Percentiles rank a stretch among this genome's conserved stretches.
phyloP scores from a whole-genome alignment of 1,140 invertebrate genomes.

The Stratiolaelaps scimitus region DNA sequence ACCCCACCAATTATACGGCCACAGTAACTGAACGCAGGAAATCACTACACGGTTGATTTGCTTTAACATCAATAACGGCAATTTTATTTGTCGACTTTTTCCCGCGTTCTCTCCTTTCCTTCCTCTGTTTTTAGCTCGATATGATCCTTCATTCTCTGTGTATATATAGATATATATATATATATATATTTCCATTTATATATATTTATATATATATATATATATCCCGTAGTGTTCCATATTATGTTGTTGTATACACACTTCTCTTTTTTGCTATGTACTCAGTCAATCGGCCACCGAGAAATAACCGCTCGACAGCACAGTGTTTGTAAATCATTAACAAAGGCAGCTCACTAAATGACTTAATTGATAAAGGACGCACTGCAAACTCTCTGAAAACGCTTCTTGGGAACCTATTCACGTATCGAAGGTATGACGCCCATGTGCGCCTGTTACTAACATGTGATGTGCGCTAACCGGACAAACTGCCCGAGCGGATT shows the following conservation, averaged over 20 bases:
- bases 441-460: background rate
- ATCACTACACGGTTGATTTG: too few relatives aligned
- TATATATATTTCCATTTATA: background rate
- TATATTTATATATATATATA: background rate
- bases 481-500: too few relatives aligned
- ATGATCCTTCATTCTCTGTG: too few relatives aligned
- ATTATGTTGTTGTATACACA: too few relatives aligned
- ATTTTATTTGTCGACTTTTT: background rate
- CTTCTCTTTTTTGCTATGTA: too few relatives aligned
- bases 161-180: background rate
- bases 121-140: too few relatives aligned
- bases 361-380: slow-evolving; percentile 13
- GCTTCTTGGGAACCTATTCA: background rate
- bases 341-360: background rate
- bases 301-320: background rate
- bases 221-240: slow-evolving; percentile 5
- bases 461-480: background rate
- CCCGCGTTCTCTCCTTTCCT: too few relatives aligned
- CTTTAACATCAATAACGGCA: background rate
- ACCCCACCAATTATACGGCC: too few relatives aligned
- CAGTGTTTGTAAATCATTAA: background rate
- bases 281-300: too few relatives aligned
- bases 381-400: background rate
- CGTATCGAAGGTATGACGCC: slow-evolving; percentile 1
- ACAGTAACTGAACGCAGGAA: background rate